Evolutionary conservation across 2,797 vertebrate genomes (phyloP).

Genomic region (Amphiprion clarkii): DNA sequence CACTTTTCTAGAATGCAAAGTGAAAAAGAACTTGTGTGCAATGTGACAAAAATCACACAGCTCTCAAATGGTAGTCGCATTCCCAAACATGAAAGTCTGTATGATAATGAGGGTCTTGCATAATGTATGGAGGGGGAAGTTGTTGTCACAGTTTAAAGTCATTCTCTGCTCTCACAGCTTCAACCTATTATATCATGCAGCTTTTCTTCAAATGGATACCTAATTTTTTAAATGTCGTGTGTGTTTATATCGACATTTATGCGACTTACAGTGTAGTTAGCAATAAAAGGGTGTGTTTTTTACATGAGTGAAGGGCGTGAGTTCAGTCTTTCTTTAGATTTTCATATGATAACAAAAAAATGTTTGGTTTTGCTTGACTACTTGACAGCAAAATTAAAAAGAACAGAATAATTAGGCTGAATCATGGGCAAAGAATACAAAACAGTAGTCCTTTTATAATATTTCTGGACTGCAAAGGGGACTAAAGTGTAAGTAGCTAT

Average conservation of each 20-base stretch:
- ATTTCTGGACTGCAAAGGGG: no score
- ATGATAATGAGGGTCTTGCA: conserved; percentile 60
- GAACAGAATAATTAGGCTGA: not conserved
- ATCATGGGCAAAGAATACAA: not conserved
- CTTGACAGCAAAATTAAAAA: not conserved
- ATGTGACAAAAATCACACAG: not conserved
- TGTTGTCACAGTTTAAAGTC: conserved; percentile 28
- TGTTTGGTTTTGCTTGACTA: not conserved
- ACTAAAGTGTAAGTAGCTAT: not conserved
- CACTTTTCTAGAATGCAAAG: conserved; percentile 6
- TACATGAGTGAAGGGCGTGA: no score
- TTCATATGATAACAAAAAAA: not conserved
- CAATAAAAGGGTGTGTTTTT: not conserved
- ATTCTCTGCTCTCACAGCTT: not conserved
- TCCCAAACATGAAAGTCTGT: conserved; percentile 38
- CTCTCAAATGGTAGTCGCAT: not conserved
- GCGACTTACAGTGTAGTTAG: not conserved
- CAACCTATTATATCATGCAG: not conserved
- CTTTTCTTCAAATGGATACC: conserved; percentile 5
- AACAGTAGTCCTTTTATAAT: no score
- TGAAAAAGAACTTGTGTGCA: not conserved
- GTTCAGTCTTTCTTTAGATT: not conserved
- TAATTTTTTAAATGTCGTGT: not conserved
- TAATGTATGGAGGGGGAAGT: conserved; percentile 61
- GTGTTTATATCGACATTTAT: not conserved